phyloP scores from a whole-genome alignment of 2,113 vertebrate species.

The Cyanocitta stelleri region DNA sequence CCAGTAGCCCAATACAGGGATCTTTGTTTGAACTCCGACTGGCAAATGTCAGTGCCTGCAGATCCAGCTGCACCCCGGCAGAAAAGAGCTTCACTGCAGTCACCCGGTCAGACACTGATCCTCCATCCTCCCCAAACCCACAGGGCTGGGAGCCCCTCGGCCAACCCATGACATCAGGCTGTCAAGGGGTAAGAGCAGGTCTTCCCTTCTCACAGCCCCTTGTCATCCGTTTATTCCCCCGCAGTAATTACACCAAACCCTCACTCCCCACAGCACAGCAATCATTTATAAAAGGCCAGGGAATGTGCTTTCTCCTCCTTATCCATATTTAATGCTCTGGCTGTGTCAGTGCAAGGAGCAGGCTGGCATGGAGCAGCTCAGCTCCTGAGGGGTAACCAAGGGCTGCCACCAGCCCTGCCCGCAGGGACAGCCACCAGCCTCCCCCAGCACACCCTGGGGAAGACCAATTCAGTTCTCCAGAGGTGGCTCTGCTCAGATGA shows the following conservation, averaged over 20 bases:
- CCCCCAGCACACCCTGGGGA: background rate
- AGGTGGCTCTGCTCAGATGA: background rate
- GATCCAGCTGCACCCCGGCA: background rate
- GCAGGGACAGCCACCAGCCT: fast-evolving
- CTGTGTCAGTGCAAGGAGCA: background rate
- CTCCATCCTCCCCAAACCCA: background rate
- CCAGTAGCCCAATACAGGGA: background rate
- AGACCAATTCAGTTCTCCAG: fast-evolving
- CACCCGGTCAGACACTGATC: background rate
- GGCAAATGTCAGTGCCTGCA: background rate
- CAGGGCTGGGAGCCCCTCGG: background rate
- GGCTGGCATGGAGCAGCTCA: background rate
- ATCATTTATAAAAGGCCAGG: conserved; percentile 1
- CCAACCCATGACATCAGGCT: fast-evolving
- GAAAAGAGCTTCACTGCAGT: background rate
- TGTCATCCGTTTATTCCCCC: background rate
- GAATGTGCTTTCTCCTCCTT: background rate
- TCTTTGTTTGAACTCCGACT: conserved; percentile 2
- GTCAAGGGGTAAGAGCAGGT: background rate
- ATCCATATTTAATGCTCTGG: background rate
- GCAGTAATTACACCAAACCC: background rate
- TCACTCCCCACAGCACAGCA: background rate
- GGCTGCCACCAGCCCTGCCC: background rate
- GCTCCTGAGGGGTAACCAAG: background rate
- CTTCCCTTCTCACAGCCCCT: background rate